phyloP scores from a whole-genome alignment of 2,113 vertebrate genomes.

The Ptyas mucosa region DNA sequence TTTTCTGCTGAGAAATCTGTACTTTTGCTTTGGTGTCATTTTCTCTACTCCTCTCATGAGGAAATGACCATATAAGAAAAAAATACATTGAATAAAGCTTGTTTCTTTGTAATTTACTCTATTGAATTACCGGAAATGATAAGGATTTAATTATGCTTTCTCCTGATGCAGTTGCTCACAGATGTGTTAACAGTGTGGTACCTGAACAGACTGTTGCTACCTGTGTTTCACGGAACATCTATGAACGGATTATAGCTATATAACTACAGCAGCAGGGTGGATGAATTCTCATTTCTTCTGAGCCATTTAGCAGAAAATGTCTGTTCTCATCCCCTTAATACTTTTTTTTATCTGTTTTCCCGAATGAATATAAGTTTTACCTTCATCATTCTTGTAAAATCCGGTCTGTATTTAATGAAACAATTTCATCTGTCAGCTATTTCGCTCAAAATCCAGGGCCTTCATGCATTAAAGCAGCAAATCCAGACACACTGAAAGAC shows the following conservation, averaged over 20 bases:
- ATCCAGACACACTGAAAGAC: background rate
- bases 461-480: slow-evolving; percentile 23
- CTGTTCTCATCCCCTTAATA: slow-evolving; percentile 43
- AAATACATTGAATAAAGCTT: background rate
- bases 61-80: background rate
- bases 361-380: slow-evolving; percentile 29
- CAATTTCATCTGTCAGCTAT: slow-evolving; percentile 40
- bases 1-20: background rate
- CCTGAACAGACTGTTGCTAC: background rate
- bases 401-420: slow-evolving; percentile 12
- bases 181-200: background rate
- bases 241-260: slow-evolving; percentile 12
- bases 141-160: background rate
- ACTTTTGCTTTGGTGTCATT: background rate
- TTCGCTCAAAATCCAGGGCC: background rate
- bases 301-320: slow-evolving; percentile 46
- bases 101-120: background rate
- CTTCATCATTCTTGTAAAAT: slow-evolving; percentile 28
- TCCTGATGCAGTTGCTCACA: background rate
- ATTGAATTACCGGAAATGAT: background rate
- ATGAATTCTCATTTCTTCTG: slow-evolving; percentile 43
- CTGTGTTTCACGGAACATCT: slow-evolving; percentile 5
- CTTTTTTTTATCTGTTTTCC: slow-evolving; percentile 27
- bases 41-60: background rate
- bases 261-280: background rate